phyloP scores from a whole-genome alignment of 1,140 invertebrate genomes.

The Vanessa tameamea region DNA sequence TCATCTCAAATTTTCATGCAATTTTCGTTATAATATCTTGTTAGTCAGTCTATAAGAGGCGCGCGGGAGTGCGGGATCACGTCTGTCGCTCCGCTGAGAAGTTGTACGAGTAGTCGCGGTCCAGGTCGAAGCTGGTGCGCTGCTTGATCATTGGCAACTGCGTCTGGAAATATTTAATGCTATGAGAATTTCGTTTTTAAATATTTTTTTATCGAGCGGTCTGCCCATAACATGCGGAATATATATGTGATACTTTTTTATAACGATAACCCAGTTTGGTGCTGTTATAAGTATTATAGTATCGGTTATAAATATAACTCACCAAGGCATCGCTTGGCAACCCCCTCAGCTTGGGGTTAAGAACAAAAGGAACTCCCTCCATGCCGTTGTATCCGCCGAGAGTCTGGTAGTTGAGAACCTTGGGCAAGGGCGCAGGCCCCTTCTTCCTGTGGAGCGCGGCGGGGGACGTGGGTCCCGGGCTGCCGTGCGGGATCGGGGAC shows the following conservation, averaged over 20 bases:
- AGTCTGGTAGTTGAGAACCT: constrained; percentile 61
- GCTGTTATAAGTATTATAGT: neutral
- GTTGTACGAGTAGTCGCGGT: constrained; percentile 78
- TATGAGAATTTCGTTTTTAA: too few species aligned
- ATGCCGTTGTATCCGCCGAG: constrained; percentile 66
- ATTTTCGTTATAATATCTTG: neutral
- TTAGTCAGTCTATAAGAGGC: neutral
- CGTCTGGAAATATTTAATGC: constrained; percentile 56
- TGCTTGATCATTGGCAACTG: constrained; percentile 69
- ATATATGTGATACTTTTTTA: too few species aligned
- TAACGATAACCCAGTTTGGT: neutral
- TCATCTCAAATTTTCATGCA: neutral
- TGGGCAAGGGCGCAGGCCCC: constrained; percentile 63
- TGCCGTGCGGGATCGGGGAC: constrained; percentile 46
- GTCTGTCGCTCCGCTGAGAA: constrained; percentile 73
- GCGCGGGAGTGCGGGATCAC: constrained; percentile 45
- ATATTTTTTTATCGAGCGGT: too few species aligned
- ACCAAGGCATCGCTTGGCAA: constrained; percentile 62
- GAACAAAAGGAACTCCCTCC: constrained; percentile 74
- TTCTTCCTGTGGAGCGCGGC: constrained; percentile 47
- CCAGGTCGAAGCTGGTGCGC: constrained; percentile 77
- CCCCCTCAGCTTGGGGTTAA: constrained; percentile 78
- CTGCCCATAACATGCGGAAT: too few species aligned
- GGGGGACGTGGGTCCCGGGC: constrained; percentile 44
- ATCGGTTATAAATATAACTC: constrained; percentile 34